A percentile compares a stretch with the other conserved stretches of the same genome.
Evolutionary conservation across 1,140 invertebrate genomes (phyloP).

Genomic region (Hermetia illucens): DNA sequence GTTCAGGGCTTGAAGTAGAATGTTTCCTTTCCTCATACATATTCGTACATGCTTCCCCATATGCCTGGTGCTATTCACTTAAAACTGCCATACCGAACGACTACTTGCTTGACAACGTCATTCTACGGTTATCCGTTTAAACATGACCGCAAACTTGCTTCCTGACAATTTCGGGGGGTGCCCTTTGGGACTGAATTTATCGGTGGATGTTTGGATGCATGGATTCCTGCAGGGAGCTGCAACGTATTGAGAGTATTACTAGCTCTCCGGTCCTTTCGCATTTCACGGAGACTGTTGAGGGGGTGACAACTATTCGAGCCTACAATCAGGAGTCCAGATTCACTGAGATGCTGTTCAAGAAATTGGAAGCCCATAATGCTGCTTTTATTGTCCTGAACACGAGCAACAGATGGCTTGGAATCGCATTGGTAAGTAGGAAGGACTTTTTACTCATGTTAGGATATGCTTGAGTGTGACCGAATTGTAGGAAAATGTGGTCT

Average conservation of each 20-base stretch:
- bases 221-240: slow-evolving; percentile 42
- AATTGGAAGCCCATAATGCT: slow-evolving; percentile 57
- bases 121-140: too few relatives aligned
- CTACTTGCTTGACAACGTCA: too few relatives aligned
- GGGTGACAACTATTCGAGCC: slow-evolving; percentile 53
- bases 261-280: slow-evolving; percentile 58
- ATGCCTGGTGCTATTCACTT: not conserved
- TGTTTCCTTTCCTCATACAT: slow-evolving; percentile 1
- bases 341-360: slow-evolving; percentile 43
- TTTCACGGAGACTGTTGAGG: slow-evolving; percentile 53
- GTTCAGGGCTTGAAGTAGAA: too few relatives aligned
- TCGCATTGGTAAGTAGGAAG: slow-evolving; percentile 48
- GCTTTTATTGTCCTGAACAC: slow-evolving; percentile 64
- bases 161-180: slow-evolving; percentile 5
- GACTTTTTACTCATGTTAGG: not conserved
- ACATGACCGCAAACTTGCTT: slow-evolving; percentile 2
- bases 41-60: not conserved
- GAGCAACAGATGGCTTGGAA: slow-evolving; percentile 68
- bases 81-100: slow-evolving; percentile 1
- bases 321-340: slow-evolving; percentile 51
- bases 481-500: too few relatives aligned
- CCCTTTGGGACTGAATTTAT: slow-evolving; percentile 11
- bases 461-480: too few relatives aligned
- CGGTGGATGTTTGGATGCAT: slow-evolving; percentile 12
- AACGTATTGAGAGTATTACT: slow-evolving; percentile 49